These are phyloP conservation scores for Lepidonotus clava DNA, from an alignment of 2,888 invertebrate genomes.

Conservation along the genomic window DNA sequence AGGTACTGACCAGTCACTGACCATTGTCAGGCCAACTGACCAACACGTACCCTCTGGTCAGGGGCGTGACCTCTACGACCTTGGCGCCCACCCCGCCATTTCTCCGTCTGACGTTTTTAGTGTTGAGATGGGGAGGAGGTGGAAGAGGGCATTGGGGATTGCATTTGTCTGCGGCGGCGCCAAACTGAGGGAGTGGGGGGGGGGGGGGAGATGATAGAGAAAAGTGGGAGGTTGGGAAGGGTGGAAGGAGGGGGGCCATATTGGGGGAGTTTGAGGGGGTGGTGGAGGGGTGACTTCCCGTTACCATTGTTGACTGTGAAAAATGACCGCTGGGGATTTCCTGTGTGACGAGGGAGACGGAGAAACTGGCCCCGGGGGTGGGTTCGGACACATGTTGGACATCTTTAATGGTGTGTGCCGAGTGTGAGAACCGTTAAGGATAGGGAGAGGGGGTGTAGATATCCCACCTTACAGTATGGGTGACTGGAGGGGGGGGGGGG, in stretches of 20 bases:
- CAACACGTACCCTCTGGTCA: not conserved
- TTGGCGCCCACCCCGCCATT: slow-evolving; percentile 7
- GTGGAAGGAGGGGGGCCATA: not conserved
- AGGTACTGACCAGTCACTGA: not conserved
- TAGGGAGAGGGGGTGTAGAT: too few relatives aligned
- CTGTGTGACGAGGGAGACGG: not conserved
- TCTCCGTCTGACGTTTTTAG: not conserved
- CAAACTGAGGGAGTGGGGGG: not conserved
- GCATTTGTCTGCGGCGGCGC: not conserved
- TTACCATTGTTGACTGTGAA: not conserved
- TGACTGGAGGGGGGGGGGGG: too few relatives aligned
- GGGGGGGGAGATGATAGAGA: not conserved
- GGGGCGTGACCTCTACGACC: not conserved
- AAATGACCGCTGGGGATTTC: not conserved
- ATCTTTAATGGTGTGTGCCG: not conserved
- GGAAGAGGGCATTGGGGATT: not conserved
- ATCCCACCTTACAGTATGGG: too few relatives aligned
- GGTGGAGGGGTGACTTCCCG: not conserved
- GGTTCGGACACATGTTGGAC: not conserved
- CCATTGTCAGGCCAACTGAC: not conserved
- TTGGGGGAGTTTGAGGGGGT: not conserved
- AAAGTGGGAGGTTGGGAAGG: not conserved
- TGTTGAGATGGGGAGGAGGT: not conserved
- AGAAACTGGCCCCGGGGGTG: not conserved
- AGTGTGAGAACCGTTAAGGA: too few relatives aligned